Evolutionary conservation across 2,113 vertebrate genomes (phyloP), one percentile per base, ranked within the genome.

Genomic region (Melanerpes formicivorus): DNA sequence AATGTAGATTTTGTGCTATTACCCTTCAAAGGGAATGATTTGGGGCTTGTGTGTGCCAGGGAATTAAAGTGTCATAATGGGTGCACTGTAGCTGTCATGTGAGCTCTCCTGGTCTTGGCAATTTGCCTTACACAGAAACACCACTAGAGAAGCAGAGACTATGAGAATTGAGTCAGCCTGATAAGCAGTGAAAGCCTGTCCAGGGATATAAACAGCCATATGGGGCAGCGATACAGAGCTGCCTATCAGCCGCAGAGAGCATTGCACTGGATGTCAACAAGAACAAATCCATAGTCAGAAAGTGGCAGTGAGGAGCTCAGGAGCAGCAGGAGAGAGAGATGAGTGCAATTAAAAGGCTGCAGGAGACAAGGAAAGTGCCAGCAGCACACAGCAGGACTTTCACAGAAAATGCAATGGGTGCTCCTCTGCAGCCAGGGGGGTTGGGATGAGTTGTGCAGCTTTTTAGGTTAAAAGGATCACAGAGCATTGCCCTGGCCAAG

Each of bases 121-220:
- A 48, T 22, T 4, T 2, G 30, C 50, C 58, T 81, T 30, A 42
- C 58, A 67, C 37, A 70, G 44, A 73, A 94, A 50, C 2, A 2
- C 25, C 50, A 40, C 4, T 0, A 16, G 18, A 90, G 55, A 65
- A 65, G 71, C 63, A 69, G 67, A 69, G 85, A 26, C 27, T 71
- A 18, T 42, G 79, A 85, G 82, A 96, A 93, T 54, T 18, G 10
- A 94, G 88, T 91, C 94, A 90, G 48, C 11, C 46, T 78, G 73
- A 90, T 74, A 71, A 92, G 77, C 52, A 83, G 83, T 42, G 42
- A 37, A 91, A 93, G 37, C 65, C 54, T 67, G 8, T 70, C 30
- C 76, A 80, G 76, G 66, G 84, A 88, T 29, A 12, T 60, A 70
- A 74, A 32, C 26, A 74, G 37, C 86, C 93, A 74, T 44, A 78